These are phyloP conservation scores for Ochropleura leucogaster DNA, from an alignment of 2,888 invertebrate species.

Conservation along the genomic window DNA sequence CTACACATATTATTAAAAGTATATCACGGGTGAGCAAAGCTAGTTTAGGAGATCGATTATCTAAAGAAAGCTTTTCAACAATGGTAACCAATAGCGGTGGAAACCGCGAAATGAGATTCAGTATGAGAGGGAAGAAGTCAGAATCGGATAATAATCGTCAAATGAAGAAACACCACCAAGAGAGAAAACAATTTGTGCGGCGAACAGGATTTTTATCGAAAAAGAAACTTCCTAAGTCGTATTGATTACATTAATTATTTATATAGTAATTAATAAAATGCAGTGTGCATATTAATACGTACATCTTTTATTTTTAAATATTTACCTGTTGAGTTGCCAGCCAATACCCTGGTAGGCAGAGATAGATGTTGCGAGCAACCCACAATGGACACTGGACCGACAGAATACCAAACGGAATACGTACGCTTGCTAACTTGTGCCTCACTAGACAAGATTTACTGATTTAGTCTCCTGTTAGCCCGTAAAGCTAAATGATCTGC, in stretches of 20 bases:
- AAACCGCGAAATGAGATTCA: slow-evolving; percentile 95
- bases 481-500: background rate
- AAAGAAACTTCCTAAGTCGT: slow-evolving; percentile 78
- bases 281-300: background rate
- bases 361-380: background rate
- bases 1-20: slow-evolving; percentile 85
- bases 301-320: slow-evolving; percentile 10
- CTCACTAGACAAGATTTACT: background rate
- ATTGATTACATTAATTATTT: slow-evolving; percentile 54
- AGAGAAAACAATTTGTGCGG: slow-evolving; percentile 92
- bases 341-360: background rate
- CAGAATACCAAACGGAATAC: background rate
- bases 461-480: background rate
- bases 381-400: background rate
- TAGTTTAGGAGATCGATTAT: slow-evolving; percentile 94
- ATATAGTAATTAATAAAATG: slow-evolving; percentile 47
- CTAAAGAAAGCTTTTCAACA: slow-evolving; percentile 89
- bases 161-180: slow-evolving; percentile 92
- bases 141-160: slow-evolving; percentile 90
- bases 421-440: background rate
- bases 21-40: slow-evolving; percentile 90
- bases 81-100: slow-evolving; percentile 91
- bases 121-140: slow-evolving; percentile 90
- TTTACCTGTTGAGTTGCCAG: background rate
- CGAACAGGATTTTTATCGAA: slow-evolving; percentile 84